A percentile compares a stretch with the other conserved stretches of the same genome.
These are phyloP conservation scores for Noctua pronuba DNA, from an alignment of 2,888 invertebrate genomes.

Conservation along the genomic window DNA sequence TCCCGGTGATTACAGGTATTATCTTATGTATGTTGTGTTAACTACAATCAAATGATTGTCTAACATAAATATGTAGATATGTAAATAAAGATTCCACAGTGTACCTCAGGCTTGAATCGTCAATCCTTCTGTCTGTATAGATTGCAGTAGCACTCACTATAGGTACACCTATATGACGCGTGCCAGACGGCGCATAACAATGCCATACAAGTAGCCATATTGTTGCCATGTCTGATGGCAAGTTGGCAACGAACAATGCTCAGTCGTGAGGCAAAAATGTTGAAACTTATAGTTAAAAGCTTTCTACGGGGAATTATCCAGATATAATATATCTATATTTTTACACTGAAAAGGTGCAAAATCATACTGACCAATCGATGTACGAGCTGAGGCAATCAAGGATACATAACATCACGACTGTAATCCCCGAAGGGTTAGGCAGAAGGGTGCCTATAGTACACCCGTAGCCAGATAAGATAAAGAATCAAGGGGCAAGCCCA, in stretches of 20 bases:
- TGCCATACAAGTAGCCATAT: slow-evolving; percentile 14
- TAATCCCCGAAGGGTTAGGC: not conserved
- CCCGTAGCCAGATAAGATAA: not conserved
- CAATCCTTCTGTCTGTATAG: not conserved
- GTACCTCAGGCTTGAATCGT: not conserved
- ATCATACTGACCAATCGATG: not conserved
- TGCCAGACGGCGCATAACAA: slow-evolving; percentile 28
- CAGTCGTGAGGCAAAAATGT: slow-evolving; percentile 36
- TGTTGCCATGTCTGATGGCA: slow-evolving; percentile 41
- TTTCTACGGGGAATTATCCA: not conserved
- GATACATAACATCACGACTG: not conserved
- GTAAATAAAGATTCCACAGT: slow-evolving; percentile 14
- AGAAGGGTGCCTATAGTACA: not conserved
- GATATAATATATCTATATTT: not conserved
- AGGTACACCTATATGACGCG: not conserved
- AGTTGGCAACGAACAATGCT: slow-evolving; percentile 31
- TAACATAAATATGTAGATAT: slow-evolving; percentile 5
- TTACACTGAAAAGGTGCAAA: not conserved
- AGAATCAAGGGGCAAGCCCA: not conserved
- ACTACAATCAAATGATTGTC: not conserved
- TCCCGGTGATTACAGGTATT: not conserved
- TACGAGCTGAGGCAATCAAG: not conserved
- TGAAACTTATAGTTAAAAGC: not conserved
- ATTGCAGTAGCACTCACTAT: not conserved
- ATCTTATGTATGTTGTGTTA: not conserved